Base-by-base conservation (phyloP, 2,797 vertebrate genomes). In the Rhynchotus rufescens region DNA sequence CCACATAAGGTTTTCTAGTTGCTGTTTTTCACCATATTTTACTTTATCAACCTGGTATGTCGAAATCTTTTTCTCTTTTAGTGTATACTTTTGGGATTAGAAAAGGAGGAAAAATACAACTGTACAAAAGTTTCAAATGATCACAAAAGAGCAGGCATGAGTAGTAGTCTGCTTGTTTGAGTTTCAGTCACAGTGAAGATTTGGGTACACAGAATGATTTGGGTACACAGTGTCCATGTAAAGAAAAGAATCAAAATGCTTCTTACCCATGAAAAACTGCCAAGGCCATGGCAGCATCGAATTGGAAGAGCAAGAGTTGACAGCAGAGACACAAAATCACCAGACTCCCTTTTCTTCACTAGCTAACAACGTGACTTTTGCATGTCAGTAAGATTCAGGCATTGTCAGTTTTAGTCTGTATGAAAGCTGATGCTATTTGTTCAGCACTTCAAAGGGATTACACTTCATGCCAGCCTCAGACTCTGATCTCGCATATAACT, bases 381-480 rank as follows among this genome's bases (percentile, higher is more conserved):
- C 30, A 60, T 12, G 28, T 75, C 84, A 83, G 54, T 36, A 92
- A 80, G 49, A 61, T 22, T 36, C 51, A 36, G 47, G 10, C 44
- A 59, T 49, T 67, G 60, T 77, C 74, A 86, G 51, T 64, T 91
- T 69, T 74, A 65, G 80, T 61, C 44, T 44, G 67, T 89, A 60
- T 79, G 72, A 94, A 89, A 42, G 67, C 0, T 80, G 67, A 26
- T 81, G 56, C 28, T 93, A n/a, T 84, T 87, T 94, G 81, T 87
- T 90, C 84, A 89, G 67, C 52, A 71, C 57, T 90, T 95, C 74
- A 92, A 93, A 89, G 52, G 52, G 54, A 86, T 89, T 38, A 79
- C 20, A 67, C 57, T 84, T 84, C 1, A 0, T 71, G 85, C 84
- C 71, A 81, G 56, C 22, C 67, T 86, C 78, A 79, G 67, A 15